Evolutionary conservation across 2,113 vertebrate species (phyloP).

Genomic region (Heliornis fulica): DNA sequence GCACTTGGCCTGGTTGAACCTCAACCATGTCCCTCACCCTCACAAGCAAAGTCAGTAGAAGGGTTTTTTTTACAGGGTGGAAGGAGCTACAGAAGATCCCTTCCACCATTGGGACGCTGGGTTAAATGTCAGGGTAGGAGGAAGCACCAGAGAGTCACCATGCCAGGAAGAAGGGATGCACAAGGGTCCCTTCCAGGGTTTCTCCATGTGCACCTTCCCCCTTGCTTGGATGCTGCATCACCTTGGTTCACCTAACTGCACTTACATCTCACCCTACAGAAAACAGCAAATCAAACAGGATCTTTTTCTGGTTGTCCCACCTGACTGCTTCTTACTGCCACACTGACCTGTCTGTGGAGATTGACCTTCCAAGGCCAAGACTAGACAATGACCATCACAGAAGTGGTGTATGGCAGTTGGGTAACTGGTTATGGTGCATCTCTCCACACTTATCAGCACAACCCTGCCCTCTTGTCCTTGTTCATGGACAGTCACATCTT

Average conservation of each 20-base stretch:
- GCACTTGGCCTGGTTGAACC: too few relatives aligned
- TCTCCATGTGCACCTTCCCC: neutral
- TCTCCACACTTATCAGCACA: neutral
- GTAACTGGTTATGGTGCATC: neutral
- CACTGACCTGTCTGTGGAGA: neutral
- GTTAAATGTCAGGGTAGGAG: neutral
- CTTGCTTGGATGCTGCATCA: neutral
- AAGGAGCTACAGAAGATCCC: neutral
- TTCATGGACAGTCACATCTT: neutral
- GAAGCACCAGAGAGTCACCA: neutral
- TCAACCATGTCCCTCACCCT: too few relatives aligned
- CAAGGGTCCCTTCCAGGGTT: neutral
- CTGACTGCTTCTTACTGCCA: neutral
- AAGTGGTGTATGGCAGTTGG: neutral
- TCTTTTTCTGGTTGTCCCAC: neutral
- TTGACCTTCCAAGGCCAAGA: neutral
- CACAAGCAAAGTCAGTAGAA: neutral
- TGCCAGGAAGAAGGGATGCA: neutral
- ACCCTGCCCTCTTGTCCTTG: too few relatives aligned
- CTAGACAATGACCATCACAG: neutral
- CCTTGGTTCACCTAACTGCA: neutral
- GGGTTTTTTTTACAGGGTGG: neutral
- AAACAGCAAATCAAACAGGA: neutral
- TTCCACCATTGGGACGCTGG: neutral
- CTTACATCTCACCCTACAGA: neutral